Conservation (phyloP, 2,797 vertebrate genomes). For the Chromobotia macracanthus region DNA sequence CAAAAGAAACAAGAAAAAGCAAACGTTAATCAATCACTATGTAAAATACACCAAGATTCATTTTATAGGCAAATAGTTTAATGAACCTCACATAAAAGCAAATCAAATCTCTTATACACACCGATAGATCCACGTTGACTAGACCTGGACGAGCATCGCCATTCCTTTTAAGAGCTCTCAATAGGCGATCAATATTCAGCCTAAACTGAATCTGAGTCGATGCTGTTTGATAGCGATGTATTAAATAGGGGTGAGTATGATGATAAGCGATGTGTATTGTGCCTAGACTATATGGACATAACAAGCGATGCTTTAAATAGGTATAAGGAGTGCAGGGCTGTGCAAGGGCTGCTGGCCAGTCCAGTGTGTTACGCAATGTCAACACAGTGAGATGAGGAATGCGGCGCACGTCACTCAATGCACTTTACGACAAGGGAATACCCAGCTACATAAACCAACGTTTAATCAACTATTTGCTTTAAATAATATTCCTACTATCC, state of each 20-base stretch:
- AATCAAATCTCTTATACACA: neutral
- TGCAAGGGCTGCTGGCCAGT: constrained; percentile 56
- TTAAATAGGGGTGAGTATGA: neutral
- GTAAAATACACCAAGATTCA: neutral
- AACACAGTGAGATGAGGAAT: constrained; percentile 75
- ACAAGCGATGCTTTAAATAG: constrained; percentile 53
- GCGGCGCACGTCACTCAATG: constrained; percentile 70
- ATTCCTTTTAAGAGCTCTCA: neutral
- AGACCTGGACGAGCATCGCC: neutral
- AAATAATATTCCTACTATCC: neutral
- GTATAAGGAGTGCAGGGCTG: constrained; percentile 58
- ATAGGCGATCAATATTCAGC: constrained; percentile 19
- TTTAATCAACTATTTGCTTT: constrained; percentile 16
- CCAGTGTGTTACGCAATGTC: constrained; percentile 75
- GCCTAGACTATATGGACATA: constrained; percentile 15
- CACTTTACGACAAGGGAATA: constrained; percentile 50
- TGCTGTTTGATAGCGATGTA: neutral
- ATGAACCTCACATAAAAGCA: neutral
- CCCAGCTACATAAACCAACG: constrained; percentile 33
- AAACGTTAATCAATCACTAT: neutral
- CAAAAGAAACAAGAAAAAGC: neutral
- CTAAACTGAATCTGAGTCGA: neutral
- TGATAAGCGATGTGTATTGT: neutral
- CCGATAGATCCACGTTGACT: constrained; percentile 5
- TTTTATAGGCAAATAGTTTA: neutral